These are phyloP conservation scores for Drosophila tropicalis DNA, from an alignment of 1,140 invertebrate species.

Conservation along the genomic window DNA sequence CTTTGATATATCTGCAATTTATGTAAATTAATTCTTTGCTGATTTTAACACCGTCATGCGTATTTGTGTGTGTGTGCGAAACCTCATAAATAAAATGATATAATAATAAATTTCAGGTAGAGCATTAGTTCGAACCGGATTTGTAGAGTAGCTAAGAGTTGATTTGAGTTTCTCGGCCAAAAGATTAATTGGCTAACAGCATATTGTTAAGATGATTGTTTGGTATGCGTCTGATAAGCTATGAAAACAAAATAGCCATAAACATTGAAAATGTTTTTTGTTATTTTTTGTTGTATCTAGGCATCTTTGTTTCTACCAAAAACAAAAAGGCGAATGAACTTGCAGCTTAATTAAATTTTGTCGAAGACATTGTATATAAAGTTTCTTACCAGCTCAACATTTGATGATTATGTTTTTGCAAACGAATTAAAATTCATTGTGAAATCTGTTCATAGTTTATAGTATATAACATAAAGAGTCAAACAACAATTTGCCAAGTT, in stretches of 20 bases:
- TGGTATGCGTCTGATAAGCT: slow-evolving; percentile 59
- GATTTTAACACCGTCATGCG: slow-evolving; percentile 48
- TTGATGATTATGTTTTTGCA: slow-evolving; percentile 1
- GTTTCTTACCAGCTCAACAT: not conserved
- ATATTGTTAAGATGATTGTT: slow-evolving; percentile 52
- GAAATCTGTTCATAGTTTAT: slow-evolving; percentile 3
- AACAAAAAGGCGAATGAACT: slow-evolving; percentile 1
- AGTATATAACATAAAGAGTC: slow-evolving; percentile 18
- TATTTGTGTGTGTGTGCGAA: slow-evolving; percentile 32
- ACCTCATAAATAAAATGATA: slow-evolving; percentile 58
- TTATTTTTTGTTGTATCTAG: not conserved
- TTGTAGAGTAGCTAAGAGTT: slow-evolving; percentile 28
- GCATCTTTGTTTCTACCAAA: not conserved
- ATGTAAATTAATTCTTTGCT: slow-evolving; percentile 64
- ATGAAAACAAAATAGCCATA: slow-evolving; percentile 1
- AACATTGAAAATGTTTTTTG: slow-evolving; percentile 15
- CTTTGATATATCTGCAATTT: slow-evolving; percentile 70
- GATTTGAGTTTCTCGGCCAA: slow-evolving; percentile 27
- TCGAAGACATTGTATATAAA: not conserved
- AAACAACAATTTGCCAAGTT: slow-evolving; percentile 12
- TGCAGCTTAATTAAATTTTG: not conserved
- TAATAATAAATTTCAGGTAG: slow-evolving; percentile 37
- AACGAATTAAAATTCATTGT: not conserved
- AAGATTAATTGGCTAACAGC: slow-evolving; percentile 70
- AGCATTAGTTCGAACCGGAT: slow-evolving; percentile 63